Percentiles rank a stretch among this genome's conserved stretches.
Conservation (phyloP, 2,888 invertebrate species). For the Lasius platythorax region DNA sequence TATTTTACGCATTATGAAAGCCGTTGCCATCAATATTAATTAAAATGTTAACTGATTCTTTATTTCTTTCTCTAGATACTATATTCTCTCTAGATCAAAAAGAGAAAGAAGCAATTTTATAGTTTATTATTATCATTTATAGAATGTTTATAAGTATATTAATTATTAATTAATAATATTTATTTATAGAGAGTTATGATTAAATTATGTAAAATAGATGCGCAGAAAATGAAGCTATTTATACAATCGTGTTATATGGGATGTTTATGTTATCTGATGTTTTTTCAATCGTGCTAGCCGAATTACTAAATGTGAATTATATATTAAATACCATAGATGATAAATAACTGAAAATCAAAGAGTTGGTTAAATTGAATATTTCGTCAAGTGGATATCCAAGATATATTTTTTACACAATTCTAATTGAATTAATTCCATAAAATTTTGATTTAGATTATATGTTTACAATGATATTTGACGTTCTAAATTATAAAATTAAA, state of each 20-base stretch:
- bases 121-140: not conserved
- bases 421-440: not conserved
- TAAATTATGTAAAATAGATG: not conserved
- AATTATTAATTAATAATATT: not conserved
- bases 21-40: not conserved
- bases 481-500: not conserved
- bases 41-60: not conserved
- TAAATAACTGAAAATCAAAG: slow-evolving; percentile 6
- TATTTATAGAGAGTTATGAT: not conserved
- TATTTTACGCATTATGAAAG: not conserved
- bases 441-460: not conserved
- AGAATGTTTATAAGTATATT: not conserved
- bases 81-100: not conserved
- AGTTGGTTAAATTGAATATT: not conserved
- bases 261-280: not conserved
- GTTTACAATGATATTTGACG: not conserved
- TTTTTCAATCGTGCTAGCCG: not conserved
- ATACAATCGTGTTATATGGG: not conserved
- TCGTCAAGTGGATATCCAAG: not conserved
- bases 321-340: not conserved
- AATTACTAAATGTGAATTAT: not conserved
- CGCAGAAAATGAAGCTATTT: not conserved
- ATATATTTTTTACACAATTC: not conserved
- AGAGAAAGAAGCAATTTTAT: not conserved
- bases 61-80: not conserved